Evolutionary conservation across 2,888 invertebrate species (phyloP).

Genomic region (Argyra leucocephala): DNA sequence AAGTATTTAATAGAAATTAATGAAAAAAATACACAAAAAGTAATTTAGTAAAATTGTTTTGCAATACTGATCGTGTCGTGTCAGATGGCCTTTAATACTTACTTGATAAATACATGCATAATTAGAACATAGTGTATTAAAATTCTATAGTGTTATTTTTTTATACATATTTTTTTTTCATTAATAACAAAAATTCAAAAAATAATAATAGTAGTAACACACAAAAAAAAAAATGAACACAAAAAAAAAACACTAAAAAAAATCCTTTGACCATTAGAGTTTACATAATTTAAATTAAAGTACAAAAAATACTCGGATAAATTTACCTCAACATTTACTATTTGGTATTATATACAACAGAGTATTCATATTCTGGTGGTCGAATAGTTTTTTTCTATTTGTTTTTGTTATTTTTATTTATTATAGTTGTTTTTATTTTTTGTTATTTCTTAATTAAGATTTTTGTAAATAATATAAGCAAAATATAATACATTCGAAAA

Average conservation of each 20-base stretch:
- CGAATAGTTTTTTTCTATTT: too few species aligned
- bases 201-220: not conserved
- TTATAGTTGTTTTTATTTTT: not conserved
- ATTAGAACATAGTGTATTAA: too few species aligned
- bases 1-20: too few species aligned
- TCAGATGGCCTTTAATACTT: too few species aligned
- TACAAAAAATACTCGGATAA: not conserved
- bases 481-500: too few species aligned
- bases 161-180: not conserved
- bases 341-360: not conserved
- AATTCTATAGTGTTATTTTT: not conserved
- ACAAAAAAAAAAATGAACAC: not conserved
- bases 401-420: not conserved
- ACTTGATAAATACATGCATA: too few species aligned
- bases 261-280: not conserved
- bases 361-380: not conserved
- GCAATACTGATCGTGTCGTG: too few species aligned
- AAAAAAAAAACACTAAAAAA: not conserved
- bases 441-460: not conserved
- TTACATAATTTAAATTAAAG: constrained; percentile 3
- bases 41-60: too few species aligned
- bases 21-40: too few species aligned
- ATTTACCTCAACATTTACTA: not conserved
- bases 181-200: not conserved
- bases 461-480: not conserved